A percentile compares a stretch with the other conserved stretches of the same genome.
Evolutionary conservation across 1,140 invertebrate genomes (phyloP).

Genomic region (Drosophila leontia): DNA sequence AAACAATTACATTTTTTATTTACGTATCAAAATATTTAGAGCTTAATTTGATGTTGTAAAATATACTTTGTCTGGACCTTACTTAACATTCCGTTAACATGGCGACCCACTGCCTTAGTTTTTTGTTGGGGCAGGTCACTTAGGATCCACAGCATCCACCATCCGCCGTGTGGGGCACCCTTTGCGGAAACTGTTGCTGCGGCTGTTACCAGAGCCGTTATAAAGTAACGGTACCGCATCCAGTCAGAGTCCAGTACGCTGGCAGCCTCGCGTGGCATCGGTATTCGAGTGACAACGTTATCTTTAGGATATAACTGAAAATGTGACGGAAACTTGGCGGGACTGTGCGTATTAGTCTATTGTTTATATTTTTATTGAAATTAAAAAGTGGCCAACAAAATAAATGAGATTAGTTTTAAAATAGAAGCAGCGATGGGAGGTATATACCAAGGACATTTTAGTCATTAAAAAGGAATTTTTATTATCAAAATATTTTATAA

Average conservation of each 20-base stretch:
- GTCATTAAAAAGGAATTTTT: no score
- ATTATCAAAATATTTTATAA: not conserved
- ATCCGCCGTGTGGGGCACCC: not conserved
- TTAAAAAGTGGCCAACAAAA: not conserved
- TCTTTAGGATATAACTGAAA: not conserved
- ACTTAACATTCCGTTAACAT: slow-evolving; percentile 46
- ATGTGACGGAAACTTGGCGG: slow-evolving; percentile 36
- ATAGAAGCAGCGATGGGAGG: not conserved
- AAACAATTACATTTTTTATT: not conserved
- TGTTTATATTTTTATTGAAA: slow-evolving; percentile 13
- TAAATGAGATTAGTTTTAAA: not conserved
- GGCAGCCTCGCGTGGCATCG: slow-evolving; percentile 62
- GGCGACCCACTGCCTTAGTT: slow-evolving; percentile 66
- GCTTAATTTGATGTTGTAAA: no score
- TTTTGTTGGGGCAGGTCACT: slow-evolving; percentile 63
- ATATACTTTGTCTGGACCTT: no score
- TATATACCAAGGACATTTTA: not conserved
- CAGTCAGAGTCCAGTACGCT: slow-evolving; percentile 57
- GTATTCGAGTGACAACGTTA: slow-evolving; percentile 19
- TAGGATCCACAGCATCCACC: slow-evolving; percentile 62
- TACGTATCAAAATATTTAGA: no score
- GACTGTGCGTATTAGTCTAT: slow-evolving; percentile 17
- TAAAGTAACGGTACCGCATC: slow-evolving; percentile 60
- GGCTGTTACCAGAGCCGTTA: slow-evolving; percentile 52
- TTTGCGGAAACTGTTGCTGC: slow-evolving; percentile 34